Percentiles rank a stretch among this genome's conserved stretches.
phyloP scores from a whole-genome alignment of 2,113 vertebrate genomes.

The Rhabdomys dilectus region DNA sequence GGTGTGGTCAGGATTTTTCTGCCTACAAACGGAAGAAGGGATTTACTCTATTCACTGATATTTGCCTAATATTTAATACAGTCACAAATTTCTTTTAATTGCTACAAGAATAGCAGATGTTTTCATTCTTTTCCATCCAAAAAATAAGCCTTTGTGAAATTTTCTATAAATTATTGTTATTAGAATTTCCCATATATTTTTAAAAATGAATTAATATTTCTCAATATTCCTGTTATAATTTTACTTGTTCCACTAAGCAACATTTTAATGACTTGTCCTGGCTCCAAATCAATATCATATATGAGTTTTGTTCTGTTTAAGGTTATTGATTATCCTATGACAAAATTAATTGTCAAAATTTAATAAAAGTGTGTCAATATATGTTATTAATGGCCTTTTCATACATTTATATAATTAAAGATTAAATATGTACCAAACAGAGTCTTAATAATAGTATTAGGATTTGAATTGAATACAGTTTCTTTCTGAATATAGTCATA shows the following conservation, averaged over 20 bases:
- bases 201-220: constrained; percentile 61
- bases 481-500: constrained; percentile 35
- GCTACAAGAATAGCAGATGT: neutral
- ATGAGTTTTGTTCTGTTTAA: constrained; percentile 74
- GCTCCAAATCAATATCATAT: constrained; percentile 68
- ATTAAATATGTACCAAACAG: constrained; percentile 62
- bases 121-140: neutral
- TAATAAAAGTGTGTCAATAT: constrained; percentile 62
- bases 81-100: constrained; percentile 2
- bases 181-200: constrained; percentile 1
- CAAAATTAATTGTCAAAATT: constrained; percentile 80
- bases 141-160: constrained; percentile 7
- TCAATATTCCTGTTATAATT: constrained; percentile 64
- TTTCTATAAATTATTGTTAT: constrained; percentile 48
- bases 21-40: neutral
- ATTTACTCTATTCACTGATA: neutral
- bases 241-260: constrained; percentile 68
- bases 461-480: constrained; percentile 57
- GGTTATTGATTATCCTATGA: constrained; percentile 69
- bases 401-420: constrained; percentile 68
- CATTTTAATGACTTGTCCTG: constrained; percentile 70
- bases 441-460: constrained; percentile 67
- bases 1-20: neutral
- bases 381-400: constrained; percentile 34
- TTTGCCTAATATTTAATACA: neutral